Conservation (phyloP, 2,888 invertebrate genomes). For the Reticulitermes lucifugus region DNA sequence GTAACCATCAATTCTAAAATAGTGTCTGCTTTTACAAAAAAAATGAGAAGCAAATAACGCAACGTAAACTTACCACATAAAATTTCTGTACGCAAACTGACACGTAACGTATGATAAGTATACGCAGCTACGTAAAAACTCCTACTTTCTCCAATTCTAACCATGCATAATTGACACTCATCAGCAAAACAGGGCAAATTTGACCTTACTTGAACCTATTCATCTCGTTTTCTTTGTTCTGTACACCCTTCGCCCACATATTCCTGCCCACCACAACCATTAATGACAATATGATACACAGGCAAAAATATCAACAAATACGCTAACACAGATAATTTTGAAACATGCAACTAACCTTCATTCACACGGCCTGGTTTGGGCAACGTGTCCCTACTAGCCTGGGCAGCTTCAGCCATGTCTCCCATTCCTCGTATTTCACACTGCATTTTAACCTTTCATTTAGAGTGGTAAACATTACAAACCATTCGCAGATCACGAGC, state of each 20-base stretch:
- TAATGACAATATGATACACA: too few species aligned
- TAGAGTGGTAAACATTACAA: background rate
- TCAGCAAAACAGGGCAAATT: background rate
- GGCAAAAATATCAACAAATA: background rate
- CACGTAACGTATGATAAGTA: background rate
- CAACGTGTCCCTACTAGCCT: slow-evolving; percentile 64
- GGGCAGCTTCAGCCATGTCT: slow-evolving; percentile 46
- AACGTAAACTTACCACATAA: too few species aligned
- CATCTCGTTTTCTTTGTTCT: background rate
- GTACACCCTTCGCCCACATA: background rate
- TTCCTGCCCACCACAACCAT: background rate
- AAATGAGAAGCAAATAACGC: too few species aligned
- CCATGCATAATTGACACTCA: background rate
- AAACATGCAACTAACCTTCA: slow-evolving; percentile 66
- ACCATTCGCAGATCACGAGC: background rate
- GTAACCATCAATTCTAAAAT: too few species aligned
- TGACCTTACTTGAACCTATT: slow-evolving; percentile 31
- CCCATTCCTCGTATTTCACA: slow-evolving; percentile 48
- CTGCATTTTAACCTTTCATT: slow-evolving; percentile 41
- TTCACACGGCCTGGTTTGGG: slow-evolving; percentile 76
- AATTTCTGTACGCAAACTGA: background rate
- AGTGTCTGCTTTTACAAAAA: too few species aligned
- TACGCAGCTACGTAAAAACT: background rate
- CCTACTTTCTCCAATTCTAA: background rate
- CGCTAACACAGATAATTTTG: background rate